Base-by-base conservation (phyloP, 2,888 invertebrate species). In the Nemotelus nigrinus region DNA sequence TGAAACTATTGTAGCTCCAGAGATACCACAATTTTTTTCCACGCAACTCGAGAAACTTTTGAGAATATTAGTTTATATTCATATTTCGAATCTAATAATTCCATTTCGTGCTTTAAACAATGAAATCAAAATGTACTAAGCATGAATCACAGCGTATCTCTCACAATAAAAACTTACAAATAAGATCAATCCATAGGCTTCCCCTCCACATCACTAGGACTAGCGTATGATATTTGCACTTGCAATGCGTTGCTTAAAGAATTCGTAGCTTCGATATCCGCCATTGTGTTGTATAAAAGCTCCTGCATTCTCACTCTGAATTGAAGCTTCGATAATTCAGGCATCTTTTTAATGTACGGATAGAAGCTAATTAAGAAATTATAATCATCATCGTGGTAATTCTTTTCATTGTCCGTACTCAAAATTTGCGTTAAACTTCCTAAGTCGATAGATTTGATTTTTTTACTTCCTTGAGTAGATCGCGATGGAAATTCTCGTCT, bases 331-430 rank as follows among this genome's bases (percentile, higher is more conserved):
- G 60, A 50, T 48, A 74, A 63, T 63, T 74, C 74, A 39, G 74
- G 74, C 74, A 74, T 74, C 39, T 50, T 60, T n/a, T 74, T 74
- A 4, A 74, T 58, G 41, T 74, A 74, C 60, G 74, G 74, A 74
- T 74, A 60, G 50, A 74, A 74, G 47, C 74, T 74, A n/a, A 60
- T 60, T 43, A 74, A 48, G n/a, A 74, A 74, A 74, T 55, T 74
- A 74, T 74, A 74, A 41, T 74, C 74, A 48, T 74, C 74, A 63
- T 74, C 74, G 8, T 63, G 74, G 43, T 70, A 70, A 10, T 60
- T 74, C 25, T 41, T 74, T 43, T 74, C 60, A 8, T 60, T 48
- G 8, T 74, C 63, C 43, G 48, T 8, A 60, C 48, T 63, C 25
- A 74, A 47, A n/a, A 74, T 60, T 60, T 74, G 74, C 3, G 60